Percentiles rank a stretch among this genome's conserved stretches.
phyloP scores from a whole-genome alignment of 2,888 invertebrate genomes.

The Eumerus sabulonum region DNA sequence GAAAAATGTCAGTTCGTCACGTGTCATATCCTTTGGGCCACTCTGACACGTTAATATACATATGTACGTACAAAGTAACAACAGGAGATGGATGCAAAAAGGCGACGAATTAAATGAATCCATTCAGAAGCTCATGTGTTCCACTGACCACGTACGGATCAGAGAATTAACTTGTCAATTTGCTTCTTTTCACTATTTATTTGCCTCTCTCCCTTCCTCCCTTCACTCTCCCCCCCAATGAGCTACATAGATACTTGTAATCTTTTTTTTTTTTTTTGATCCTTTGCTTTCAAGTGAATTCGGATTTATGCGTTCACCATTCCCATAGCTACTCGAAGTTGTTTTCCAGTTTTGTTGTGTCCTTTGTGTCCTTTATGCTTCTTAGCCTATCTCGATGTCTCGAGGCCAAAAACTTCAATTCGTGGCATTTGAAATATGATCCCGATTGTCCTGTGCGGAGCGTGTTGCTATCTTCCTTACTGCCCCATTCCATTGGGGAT shows the following conservation, averaged over 20 bases:
- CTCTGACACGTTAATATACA: conserved; percentile 2
- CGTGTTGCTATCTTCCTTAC: conserved; percentile 11
- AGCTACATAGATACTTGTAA: too few relatives aligned
- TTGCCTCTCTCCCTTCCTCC: neutral
- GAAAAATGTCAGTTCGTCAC: conserved; percentile 21
- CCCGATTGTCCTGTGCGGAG: conserved; percentile 46
- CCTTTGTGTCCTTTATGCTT: conserved; percentile 6
- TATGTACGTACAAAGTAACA: conserved; percentile 5
- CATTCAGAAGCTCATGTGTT: conserved; percentile 1
- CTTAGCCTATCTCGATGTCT: neutral
- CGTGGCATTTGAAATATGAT: conserved; percentile 58
- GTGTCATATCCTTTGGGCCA: conserved; percentile 24
- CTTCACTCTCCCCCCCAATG: conserved; percentile 24
- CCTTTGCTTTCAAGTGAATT: conserved; percentile 57
- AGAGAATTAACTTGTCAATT: conserved; percentile 62
- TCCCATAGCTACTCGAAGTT: conserved; percentile 31
- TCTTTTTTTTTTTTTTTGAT: conserved; percentile 38
- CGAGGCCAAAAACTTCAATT: conserved; percentile 42
- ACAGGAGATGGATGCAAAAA: neutral
- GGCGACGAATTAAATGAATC: too few relatives aligned
- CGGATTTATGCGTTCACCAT: conserved; percentile 63
- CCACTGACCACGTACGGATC: conserved; percentile 36
- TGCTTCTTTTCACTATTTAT: conserved; percentile 16
- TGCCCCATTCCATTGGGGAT: conserved; percentile 34
- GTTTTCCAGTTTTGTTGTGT: conserved; percentile 7